A percentile compares a stretch with the other conserved stretches of the same genome.
Conservation (phyloP, 2,888 invertebrate genomes). For the Trachelus stipa region DNA sequence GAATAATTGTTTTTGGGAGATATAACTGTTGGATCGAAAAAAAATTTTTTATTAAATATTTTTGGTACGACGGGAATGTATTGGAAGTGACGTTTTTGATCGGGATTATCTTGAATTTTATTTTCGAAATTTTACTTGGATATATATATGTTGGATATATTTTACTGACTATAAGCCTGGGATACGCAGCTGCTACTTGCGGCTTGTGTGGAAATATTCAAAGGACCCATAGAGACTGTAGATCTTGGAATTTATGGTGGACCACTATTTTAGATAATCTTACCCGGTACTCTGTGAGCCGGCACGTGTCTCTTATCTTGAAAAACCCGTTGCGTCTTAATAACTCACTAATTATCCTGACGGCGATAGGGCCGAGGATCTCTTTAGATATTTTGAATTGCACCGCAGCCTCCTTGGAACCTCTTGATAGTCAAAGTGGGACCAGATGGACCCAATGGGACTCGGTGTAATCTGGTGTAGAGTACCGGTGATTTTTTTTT, state of each 20-base stretch:
- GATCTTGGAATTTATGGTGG: conserved; percentile 1
- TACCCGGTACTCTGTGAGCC: conserved; percentile 17
- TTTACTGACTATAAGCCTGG: background rate
- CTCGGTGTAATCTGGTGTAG: background rate
- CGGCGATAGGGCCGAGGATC: conserved; percentile 30
- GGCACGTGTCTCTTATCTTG: conserved; percentile 33
- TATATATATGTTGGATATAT: background rate
- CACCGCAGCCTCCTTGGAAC: background rate
- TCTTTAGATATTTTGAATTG: conserved; percentile 28
- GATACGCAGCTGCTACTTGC: background rate
- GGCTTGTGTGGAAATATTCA: background rate
- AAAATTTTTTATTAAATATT: too few species aligned
- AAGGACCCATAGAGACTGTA: background rate
- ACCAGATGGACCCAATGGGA: background rate
- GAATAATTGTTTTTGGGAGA: too few species aligned
- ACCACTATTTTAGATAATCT: background rate
- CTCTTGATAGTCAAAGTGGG: background rate
- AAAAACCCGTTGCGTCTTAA: conserved; percentile 32
- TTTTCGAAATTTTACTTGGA: background rate
- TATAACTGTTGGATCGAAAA: accelerated
- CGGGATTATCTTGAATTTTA: too few species aligned
- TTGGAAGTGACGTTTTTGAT: too few species aligned
- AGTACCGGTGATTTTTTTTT: background rate
- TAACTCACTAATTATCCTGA: conserved; percentile 42
- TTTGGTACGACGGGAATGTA: too few species aligned